Percentiles rank a stretch among this genome's conserved stretches.
These are phyloP conservation scores for Umimayanthus kanabou DNA, from an alignment of 92 coral and sea anemone species.

Conservation along the genomic window DNA sequence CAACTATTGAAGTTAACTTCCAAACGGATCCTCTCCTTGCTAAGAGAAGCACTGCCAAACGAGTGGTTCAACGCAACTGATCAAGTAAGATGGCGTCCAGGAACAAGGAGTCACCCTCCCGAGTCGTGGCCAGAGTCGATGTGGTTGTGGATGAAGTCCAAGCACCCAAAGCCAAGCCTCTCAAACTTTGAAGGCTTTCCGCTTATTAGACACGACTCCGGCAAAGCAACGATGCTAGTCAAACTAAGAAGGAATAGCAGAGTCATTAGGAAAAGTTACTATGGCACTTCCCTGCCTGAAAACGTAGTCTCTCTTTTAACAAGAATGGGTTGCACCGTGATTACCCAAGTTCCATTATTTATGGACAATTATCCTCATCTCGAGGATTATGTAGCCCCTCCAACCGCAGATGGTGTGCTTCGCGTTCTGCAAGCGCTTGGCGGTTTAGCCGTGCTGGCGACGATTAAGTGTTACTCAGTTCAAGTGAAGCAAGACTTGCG, in stretches of 20 bases:
- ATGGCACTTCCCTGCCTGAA: constrained; percentile 29
- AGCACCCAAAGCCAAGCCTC: constrained; percentile 17
- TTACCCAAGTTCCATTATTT: constrained; percentile 16
- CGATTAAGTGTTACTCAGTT: not conserved
- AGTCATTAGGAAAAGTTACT: constrained; percentile 37
- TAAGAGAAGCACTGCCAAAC: constrained; percentile 31
- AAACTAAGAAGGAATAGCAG: constrained; percentile 35
- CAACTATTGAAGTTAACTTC: constrained; percentile 41
- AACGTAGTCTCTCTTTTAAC: constrained; percentile 35
- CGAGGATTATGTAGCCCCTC: constrained; percentile 39
- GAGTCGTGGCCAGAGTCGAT: constrained; percentile 46
- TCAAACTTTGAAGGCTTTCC: constrained; percentile 44
- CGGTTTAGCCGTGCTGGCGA: not conserved
- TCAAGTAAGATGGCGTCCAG: constrained; percentile 43
- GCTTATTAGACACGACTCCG: constrained; percentile 10
- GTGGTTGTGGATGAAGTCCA: constrained; percentile 54
- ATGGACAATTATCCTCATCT: constrained; percentile 42
- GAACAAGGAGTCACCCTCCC: constrained; percentile 36
- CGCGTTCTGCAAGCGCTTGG: not conserved
- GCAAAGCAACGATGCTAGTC: constrained; percentile 23
- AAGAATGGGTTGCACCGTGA: constrained; percentile 45
- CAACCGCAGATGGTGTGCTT: constrained; percentile 45
- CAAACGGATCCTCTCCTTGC: constrained; percentile 13
- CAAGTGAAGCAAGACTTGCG: constrained; percentile 28
- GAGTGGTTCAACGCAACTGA: constrained; percentile 45